Evolutionary conservation across 2,797 vertebrate genomes (phyloP).

Genomic region (Xyrichtys novacula): DNA sequence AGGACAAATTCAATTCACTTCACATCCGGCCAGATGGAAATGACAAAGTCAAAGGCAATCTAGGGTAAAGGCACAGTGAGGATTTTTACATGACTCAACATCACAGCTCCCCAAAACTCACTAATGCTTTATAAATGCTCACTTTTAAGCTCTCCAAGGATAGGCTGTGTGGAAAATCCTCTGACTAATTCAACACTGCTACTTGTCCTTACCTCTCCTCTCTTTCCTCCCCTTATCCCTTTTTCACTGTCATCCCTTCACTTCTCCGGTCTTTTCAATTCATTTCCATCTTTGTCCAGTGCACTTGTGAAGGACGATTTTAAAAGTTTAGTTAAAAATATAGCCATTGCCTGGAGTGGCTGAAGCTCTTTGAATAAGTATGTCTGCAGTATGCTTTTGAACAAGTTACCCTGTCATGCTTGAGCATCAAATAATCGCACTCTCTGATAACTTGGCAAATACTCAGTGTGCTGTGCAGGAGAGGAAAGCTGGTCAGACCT

Average conservation of each 20-base stretch:
- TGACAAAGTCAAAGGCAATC: constrained; percentile 15
- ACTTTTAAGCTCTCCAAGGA: constrained; percentile 31
- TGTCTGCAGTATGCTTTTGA: background rate
- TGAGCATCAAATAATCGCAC: background rate
- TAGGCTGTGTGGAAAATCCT: constrained; percentile 35
- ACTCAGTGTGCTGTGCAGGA: background rate
- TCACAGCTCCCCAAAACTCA: constrained; percentile 28
- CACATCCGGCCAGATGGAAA: constrained; percentile 18
- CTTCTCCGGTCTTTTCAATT: constrained; percentile 2
- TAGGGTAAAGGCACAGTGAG: constrained; percentile 24
- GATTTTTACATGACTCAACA: constrained; percentile 38
- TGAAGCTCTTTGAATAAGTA: background rate
- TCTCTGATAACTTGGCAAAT: background rate
- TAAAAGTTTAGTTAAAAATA: background rate
- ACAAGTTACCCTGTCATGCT: background rate
- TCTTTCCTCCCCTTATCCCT: background rate
- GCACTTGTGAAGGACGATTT: background rate
- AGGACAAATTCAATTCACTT: constrained; percentile 28
- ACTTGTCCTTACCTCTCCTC: constrained; percentile 20
- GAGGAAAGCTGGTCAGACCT: background rate
- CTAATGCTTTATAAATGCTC: constrained; percentile 51
- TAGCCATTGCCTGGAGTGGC: background rate
- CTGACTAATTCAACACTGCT: constrained; percentile 37
- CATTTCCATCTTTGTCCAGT: background rate
- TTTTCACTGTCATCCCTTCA: constrained; percentile 4